phyloP scores from a whole-genome alignment of 2,797 vertebrate genomes.

The Phoxinus dragarum region DNA sequence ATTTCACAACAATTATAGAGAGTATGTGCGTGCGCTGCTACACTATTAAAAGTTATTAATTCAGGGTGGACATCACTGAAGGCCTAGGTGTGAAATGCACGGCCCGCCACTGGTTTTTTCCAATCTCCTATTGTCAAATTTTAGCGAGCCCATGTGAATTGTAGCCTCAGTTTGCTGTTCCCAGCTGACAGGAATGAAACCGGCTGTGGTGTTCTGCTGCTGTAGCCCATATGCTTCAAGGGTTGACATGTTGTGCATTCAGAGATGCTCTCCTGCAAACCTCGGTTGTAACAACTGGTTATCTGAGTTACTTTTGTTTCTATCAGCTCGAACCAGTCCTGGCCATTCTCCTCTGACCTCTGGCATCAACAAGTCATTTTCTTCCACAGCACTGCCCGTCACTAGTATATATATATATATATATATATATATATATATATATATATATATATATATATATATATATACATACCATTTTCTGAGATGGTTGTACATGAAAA shows the following conservation, averaged over 20 bases:
- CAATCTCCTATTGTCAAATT: not conserved
- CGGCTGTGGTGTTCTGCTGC: not conserved
- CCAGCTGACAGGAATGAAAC: not conserved
- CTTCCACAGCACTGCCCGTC: conserved; percentile 11
- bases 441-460: too few relatives aligned
- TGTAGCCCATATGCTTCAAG: not conserved
- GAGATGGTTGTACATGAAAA: not conserved
- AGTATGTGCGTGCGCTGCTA: too few relatives aligned
- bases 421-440: too few relatives aligned
- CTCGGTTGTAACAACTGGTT: not conserved
- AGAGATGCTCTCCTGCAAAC: not conserved
- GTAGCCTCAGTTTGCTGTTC: not conserved
- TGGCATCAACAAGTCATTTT: conserved; percentile 52
- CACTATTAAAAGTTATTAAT: too few relatives aligned
- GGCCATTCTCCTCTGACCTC: conserved; percentile 56
- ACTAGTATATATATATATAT: not conserved
- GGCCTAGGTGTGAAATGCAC: too few relatives aligned
- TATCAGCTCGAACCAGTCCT: conserved; percentile 26
- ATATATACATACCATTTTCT: not conserved
- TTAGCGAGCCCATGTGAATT: not conserved
- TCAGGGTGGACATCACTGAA: too few relatives aligned
- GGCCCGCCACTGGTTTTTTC: too few relatives aligned
- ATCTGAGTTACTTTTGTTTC: not conserved
- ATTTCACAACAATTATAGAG: too few relatives aligned
- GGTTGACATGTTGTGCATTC: not conserved